These are phyloP conservation scores for Conopomorpha cramerella DNA, from an alignment of 1,140 invertebrate species.

Conservation along the genomic window DNA sequence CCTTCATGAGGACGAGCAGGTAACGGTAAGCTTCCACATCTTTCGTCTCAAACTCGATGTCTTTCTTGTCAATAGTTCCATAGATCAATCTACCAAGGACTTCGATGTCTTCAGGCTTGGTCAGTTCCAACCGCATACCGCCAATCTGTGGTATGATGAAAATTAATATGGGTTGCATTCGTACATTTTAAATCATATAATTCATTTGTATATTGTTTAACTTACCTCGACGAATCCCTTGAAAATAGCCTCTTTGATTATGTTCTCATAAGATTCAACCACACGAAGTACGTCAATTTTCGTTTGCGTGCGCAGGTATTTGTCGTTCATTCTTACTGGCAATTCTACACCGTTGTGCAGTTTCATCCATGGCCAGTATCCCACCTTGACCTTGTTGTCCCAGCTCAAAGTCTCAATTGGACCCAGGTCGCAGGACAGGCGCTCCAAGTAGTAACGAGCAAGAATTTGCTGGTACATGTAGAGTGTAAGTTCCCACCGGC, in stretches of 20 bases:
- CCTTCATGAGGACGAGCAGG: slow-evolving; percentile 36
- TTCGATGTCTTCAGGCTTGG: slow-evolving; percentile 34
- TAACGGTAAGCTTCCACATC: slow-evolving; percentile 37
- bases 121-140: slow-evolving; percentile 27
- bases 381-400: slow-evolving; percentile 57
- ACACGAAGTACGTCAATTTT: slow-evolving; percentile 54
- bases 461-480: slow-evolving; percentile 66
- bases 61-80: slow-evolving; percentile 27
- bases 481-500: slow-evolving; percentile 65
- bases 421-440: slow-evolving; percentile 64
- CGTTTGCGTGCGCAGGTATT: slow-evolving; percentile 49
- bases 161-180: not conserved
- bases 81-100: slow-evolving; percentile 35
- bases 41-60: slow-evolving; percentile 13
- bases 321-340: slow-evolving; percentile 64
- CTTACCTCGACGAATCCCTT: slow-evolving; percentile 63
- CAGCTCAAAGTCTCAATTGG: slow-evolving; percentile 58
- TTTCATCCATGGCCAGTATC: slow-evolving; percentile 66
- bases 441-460: slow-evolving; percentile 69
- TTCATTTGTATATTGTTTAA: slow-evolving; percentile 8
- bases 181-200: not conserved
- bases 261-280: slow-evolving; percentile 61
- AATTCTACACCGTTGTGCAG: slow-evolving; percentile 67
- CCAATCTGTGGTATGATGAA: slow-evolving; percentile 19
- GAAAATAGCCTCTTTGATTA: slow-evolving; percentile 68